Percentiles rank a stretch among this genome's conserved stretches.
phyloP scores from a whole-genome alignment of 2,888 invertebrate genomes.

The Silvanus unidentatus region DNA sequence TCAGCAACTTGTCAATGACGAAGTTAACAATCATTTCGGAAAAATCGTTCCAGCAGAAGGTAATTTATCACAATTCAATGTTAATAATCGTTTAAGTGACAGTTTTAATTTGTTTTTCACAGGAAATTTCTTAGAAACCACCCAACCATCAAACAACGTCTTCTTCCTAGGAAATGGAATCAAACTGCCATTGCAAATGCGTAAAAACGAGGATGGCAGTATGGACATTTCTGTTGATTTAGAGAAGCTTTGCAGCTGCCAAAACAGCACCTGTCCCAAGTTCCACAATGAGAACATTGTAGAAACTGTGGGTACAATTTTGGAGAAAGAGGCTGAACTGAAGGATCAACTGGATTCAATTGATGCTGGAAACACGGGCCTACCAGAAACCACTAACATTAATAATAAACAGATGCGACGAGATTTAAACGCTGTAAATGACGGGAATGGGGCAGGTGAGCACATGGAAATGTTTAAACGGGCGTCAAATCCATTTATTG shows the following conservation, averaged over 20 bases:
- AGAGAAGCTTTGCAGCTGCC: slow-evolving; percentile 39
- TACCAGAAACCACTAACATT: too few relatives aligned
- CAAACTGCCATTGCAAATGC: slow-evolving; percentile 40
- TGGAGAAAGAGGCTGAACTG: slow-evolving; percentile 27
- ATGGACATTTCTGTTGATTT: slow-evolving; percentile 40
- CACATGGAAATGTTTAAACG: too few relatives aligned
- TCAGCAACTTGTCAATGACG: too few relatives aligned
- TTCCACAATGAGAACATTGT: slow-evolving; percentile 23
- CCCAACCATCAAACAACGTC: slow-evolving; percentile 21
- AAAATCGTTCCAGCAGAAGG: slow-evolving; percentile 16
- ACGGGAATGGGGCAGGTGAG: neutral
- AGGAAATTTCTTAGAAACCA: neutral
- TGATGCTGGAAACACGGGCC: too few relatives aligned
- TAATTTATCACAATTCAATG: slow-evolving; percentile 2
- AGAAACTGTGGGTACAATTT: slow-evolving; percentile 24
- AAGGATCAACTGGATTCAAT: slow-evolving; percentile 15
- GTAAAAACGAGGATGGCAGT: slow-evolving; percentile 34
- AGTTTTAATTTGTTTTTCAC: neutral
- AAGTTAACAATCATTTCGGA: slow-evolving; percentile 18
- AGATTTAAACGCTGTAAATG: neutral
- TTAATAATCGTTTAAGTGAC: neutral
- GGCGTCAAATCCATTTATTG: too few relatives aligned
- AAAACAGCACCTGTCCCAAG: slow-evolving; percentile 28
- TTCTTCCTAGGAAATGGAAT: slow-evolving; percentile 41
- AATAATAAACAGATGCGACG: neutral